A percentile compares a stretch with the other conserved stretches of the same genome.
Evolutionary conservation across 2,113 vertebrate genomes (phyloP).

Genomic region (Pomatostomus ruficeps): DNA sequence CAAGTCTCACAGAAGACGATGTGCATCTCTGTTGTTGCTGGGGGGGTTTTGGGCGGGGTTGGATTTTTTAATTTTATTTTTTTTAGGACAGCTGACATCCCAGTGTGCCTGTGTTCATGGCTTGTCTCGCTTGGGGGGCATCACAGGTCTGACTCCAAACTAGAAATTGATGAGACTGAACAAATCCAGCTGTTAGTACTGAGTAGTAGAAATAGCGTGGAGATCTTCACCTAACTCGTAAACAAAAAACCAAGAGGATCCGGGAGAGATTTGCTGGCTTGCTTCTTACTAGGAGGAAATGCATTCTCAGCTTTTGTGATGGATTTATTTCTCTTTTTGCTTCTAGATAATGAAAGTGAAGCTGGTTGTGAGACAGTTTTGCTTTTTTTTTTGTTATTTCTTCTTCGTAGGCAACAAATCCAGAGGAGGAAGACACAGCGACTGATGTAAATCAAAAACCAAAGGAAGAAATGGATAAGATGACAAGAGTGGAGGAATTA

Average conservation of each 20-base stretch:
- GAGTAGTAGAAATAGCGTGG: background rate
- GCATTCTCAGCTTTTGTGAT: background rate
- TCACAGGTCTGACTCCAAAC: background rate
- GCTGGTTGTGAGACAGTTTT: background rate
- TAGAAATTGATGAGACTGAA: background rate
- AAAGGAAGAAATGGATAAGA: background rate
- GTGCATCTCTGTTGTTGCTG: background rate
- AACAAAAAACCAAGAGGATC: background rate
- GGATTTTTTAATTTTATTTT: background rate
- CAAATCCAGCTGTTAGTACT: background rate
- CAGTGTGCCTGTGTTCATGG: background rate
- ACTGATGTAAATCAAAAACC: slow-evolving; percentile 7
- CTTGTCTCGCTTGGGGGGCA: background rate
- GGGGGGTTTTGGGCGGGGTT: fast-evolving
- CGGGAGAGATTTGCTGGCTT: background rate
- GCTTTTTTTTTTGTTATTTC: background rate
- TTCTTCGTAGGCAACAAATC: slow-evolving; percentile 40
- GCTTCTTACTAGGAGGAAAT: background rate
- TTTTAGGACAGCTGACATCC: background rate
- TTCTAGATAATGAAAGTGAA: background rate
- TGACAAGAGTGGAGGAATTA: background rate
- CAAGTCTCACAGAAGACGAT: background rate
- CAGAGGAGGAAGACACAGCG: background rate
- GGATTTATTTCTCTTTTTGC: background rate
- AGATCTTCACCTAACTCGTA: background rate